phyloP scores from a whole-genome alignment of 2,797 vertebrate species.

The Typhlichthys subterraneus region DNA sequence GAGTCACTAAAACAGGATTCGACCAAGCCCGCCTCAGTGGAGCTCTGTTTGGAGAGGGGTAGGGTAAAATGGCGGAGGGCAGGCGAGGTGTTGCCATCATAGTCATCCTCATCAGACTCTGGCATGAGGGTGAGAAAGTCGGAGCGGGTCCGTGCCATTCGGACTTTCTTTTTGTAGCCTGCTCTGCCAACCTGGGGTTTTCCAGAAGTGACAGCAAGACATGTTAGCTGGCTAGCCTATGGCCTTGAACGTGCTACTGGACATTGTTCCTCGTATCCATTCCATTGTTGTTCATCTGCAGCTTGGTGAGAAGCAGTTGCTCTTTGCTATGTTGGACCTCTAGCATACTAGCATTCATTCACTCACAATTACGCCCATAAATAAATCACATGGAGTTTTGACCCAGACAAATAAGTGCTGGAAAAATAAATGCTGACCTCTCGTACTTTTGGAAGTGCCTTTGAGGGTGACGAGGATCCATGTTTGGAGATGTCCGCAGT shows the following conservation, averaged over 20 bases:
- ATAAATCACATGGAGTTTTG: constrained; percentile 16
- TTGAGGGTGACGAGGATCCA: constrained; percentile 44
- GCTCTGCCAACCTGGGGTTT: constrained; percentile 91
- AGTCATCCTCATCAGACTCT: constrained; percentile 94
- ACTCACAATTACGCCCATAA: constrained; percentile 18
- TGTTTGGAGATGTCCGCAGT: constrained; percentile 58
- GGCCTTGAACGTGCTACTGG: constrained; percentile 10
- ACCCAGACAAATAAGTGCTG: neutral
- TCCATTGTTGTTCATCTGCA: constrained; percentile 5
- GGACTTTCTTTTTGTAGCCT: constrained; percentile 96
- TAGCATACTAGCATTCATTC: constrained; percentile 16
- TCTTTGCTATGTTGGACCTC: constrained; percentile 2
- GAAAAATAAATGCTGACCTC: constrained; percentile 61
- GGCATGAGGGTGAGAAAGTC: constrained; percentile 98
- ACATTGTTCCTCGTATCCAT: constrained; percentile 12
- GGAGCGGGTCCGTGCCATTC: constrained; percentile 98
- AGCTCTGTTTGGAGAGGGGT: constrained; percentile 81
- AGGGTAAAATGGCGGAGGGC: constrained; percentile 82
- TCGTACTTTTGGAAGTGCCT: constrained; percentile 50
- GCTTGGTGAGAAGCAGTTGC: neutral
- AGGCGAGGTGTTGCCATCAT: constrained; percentile 81
- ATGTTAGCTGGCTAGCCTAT: constrained; percentile 67
- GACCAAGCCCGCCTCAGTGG: constrained; percentile 77
- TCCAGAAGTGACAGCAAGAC: constrained; percentile 78
- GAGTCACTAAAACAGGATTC: constrained; percentile 98